Base-by-base conservation (phyloP, 2,797 vertebrate species). In the Cossypha dichroa region DNA sequence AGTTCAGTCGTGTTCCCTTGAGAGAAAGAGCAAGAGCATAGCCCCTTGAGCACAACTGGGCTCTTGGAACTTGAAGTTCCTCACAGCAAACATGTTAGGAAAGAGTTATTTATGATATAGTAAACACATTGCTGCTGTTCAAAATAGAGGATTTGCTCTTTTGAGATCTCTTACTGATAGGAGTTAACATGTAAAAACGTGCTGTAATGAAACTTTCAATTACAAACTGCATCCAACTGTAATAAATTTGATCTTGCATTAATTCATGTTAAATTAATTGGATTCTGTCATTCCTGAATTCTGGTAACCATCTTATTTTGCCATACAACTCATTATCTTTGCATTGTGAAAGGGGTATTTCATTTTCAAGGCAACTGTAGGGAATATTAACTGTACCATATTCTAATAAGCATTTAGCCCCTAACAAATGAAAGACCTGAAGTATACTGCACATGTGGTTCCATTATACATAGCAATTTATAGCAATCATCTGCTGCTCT, bases 101-200 rank as follows among this genome's bases (percentile, higher is more conserved):
- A 84, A 55, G 28, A 63, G 54, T 69, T 74, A 69, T 16, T 66
- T 81, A 48, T 52, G 33, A 41, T 68, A 56, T 1, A 56, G 62
- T 23, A 59, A 77, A 43, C 26, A 56, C 20, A 69, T 38, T 10
- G 38, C 60, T 88, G 83, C 79, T 84, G 73, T 81, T 88, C 63
- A 68, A 87, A 92, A 94, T 75, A 74, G 90, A 94, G 92, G 97
- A 94, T 74, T 34, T 80, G 64, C 25, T 81, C 41, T 87, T 88
- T 55, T 15, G n/a, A 75, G 82, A 88, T 94, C 28, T 90, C 62
- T 93, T 29, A 68, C 58, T 81, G 72, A 95, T 75, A 94, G 89
- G 63, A 88, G 84, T 77, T 85, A 95, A 95, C 83, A 82, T 45
- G 91, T 94, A 78, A 93, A 90, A 96, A 95, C 80, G 5, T 92